A percentile compares a stretch with the other conserved stretches of the same genome.
phyloP scores from a whole-genome alignment of 1,140 invertebrate genomes.

The Scaptomyza pallida region DNA sequence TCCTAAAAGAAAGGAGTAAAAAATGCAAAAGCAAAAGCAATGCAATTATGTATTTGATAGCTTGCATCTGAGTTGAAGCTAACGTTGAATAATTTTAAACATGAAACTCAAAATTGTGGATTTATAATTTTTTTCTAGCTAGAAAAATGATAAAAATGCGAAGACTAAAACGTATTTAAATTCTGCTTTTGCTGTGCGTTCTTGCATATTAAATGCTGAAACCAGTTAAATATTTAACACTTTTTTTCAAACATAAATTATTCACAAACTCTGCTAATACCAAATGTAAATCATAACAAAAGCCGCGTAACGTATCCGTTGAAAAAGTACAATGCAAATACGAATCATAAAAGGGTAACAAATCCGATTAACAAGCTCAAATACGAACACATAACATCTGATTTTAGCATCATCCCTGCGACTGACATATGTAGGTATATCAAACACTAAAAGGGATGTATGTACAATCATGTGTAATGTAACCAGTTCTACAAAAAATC shows the following conservation, averaged over 20 bases:
- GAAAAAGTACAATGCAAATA: not conserved
- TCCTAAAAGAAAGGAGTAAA: not conserved
- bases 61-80: not conserved
- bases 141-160: too few relatives aligned
- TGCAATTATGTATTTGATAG: slow-evolving; percentile 18
- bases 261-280: not conserved
- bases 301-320: not conserved
- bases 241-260: slow-evolving; percentile 8
- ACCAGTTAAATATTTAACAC: too few relatives aligned
- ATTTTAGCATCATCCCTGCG: not conserved
- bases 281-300: not conserved
- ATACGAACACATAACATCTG: slow-evolving; percentile 17
- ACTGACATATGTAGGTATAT: not conserved
- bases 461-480: too few relatives aligned
- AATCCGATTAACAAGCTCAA: slow-evolving; percentile 26
- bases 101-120: too few relatives aligned
- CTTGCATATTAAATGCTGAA: not conserved
- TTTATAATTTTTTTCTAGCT: too few relatives aligned
- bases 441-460: not conserved
- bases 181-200: not conserved
- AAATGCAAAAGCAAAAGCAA: not conserved
- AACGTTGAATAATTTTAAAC: too few relatives aligned
- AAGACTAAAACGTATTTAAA: not conserved
- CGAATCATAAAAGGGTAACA: not conserved
- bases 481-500: too few relatives aligned